Base-by-base conservation (phyloP, 2,888 invertebrate species). In the Drosophila setosimentum region DNA sequence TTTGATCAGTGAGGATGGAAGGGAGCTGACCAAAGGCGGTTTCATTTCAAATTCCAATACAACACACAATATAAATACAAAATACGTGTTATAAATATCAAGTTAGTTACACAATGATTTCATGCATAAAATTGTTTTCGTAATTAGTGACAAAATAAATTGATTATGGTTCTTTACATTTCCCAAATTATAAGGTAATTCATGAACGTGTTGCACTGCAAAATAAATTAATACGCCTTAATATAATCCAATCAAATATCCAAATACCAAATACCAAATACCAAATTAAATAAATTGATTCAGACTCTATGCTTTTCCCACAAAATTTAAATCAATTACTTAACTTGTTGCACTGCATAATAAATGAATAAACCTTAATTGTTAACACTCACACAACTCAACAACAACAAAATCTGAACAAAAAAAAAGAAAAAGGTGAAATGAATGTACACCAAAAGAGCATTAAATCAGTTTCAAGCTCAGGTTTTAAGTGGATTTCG, bases 391-490 rank as follows among this genome's bases (percentile, higher is more conserved):
- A 6, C 27, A 35, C n/a, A 40, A 6, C 18, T 11, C 11, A 53
- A 7, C 7, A 21, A 32, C 51, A 66, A 30, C 40, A 4, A 35
- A 53, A 18, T 3, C 16, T 1, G 16, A 51, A 16, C 4, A 50
- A 29, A 10, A 5, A 24, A 24, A 18, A 8, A n/a, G 11, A n/a
- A 6, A 32, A 21, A 50, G n/a, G n/a, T n/a, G n/a, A n/a, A n/a
- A n/a, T n/a, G n/a, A 24, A 21, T 16, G 24, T 27, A 1, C 29
- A 30, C 8, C 5, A 30, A 42, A 37, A n/a, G 27, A n/a, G 32
- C 67, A 67, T 67, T 67, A 55, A 68, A 29, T 68, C 55, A 33
- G 40, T 24, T 33, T 32, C 16, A 16, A 24, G 1, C 21, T 6
- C 24, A 27, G 51, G 27, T 0, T 33, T 32, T 37, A 29, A 54